These are phyloP conservation scores for Rambutsinella grinnellia DNA, from an alignment of 2,888 invertebrate genomes.

Conservation along the genomic window DNA sequence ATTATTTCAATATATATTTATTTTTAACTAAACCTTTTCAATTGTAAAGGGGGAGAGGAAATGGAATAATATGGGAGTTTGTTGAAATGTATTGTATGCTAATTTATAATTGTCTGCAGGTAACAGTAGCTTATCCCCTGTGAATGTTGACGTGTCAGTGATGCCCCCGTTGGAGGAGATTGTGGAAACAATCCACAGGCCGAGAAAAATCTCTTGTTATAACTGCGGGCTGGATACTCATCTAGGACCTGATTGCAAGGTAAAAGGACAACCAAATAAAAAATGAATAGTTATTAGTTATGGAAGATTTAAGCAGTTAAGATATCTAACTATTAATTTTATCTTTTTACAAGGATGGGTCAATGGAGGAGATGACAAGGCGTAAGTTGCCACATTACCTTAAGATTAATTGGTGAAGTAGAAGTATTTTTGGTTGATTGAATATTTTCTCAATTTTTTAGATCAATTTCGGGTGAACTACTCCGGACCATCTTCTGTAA, in stretches of 20 bases:
- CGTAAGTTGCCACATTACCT: slow-evolving; percentile 54
- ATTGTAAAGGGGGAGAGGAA: too few relatives aligned
- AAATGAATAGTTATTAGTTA: too few relatives aligned
- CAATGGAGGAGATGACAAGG: slow-evolving; percentile 90
- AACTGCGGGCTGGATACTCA: slow-evolving; percentile 92
- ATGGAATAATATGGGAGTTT: neutral
- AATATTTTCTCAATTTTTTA: slow-evolving; percentile 8
- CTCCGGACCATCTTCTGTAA: slow-evolving; percentile 54
- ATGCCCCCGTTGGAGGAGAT: slow-evolving; percentile 57
- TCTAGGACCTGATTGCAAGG: slow-evolving; percentile 87
- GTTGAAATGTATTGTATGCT: slow-evolving; percentile 23
- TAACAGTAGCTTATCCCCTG: slow-evolving; percentile 55
- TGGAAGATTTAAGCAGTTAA: too few relatives aligned
- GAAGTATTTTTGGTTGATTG: neutral
- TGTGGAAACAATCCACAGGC: slow-evolving; percentile 47
- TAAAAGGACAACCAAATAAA: too few relatives aligned
- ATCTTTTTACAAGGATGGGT: too few relatives aligned
- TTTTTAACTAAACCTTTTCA: too few relatives aligned
- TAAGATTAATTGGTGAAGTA: neutral
- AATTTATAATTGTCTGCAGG: slow-evolving; percentile 49
- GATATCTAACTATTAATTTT: too few relatives aligned
- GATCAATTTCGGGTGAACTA: slow-evolving; percentile 58
- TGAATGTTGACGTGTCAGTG: slow-evolving; percentile 52
- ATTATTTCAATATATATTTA: too few relatives aligned
- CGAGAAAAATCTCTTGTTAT: slow-evolving; percentile 80